Evolutionary conservation across 2,888 invertebrate genomes (phyloP).

Genomic region (Cyclophora punctaria): DNA sequence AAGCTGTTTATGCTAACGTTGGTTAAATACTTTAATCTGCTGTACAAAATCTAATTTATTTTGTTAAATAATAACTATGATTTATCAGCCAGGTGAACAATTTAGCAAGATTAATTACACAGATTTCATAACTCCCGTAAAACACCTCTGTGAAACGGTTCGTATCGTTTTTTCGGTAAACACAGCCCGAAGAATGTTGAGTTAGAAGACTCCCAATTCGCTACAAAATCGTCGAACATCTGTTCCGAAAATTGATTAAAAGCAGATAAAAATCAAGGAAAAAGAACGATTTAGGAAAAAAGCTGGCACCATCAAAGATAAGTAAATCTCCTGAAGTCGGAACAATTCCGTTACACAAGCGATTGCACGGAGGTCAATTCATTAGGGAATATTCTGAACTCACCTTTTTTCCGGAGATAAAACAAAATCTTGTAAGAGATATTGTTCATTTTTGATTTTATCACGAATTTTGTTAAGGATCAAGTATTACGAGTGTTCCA

Average conservation of each 20-base stretch:
- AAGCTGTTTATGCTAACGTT: too few relatives aligned
- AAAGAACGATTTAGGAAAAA: constrained; percentile 3
- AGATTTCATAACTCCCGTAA: background rate
- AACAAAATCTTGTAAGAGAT: constrained; percentile 20
- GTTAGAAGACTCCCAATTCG: background rate
- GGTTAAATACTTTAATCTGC: too few relatives aligned
- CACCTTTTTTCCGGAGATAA: constrained; percentile 22
- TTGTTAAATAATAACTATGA: background rate
- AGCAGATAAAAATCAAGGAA: constrained; percentile 9
- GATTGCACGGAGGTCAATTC: constrained; percentile 31
- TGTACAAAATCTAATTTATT: too few relatives aligned
- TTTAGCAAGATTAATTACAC: too few relatives aligned
- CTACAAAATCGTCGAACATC: constrained; percentile 4
- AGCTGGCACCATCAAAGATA: constrained; percentile 13
- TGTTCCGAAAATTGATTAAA: constrained; percentile 15
- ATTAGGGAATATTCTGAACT: constrained; percentile 28
- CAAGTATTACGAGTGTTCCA: background rate
- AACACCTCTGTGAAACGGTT: background rate
- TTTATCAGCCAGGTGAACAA: background rate
- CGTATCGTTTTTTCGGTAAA: background rate
- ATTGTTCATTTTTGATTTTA: constrained; percentile 25
- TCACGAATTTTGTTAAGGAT: background rate
- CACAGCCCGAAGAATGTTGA: background rate
- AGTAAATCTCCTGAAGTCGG: constrained; percentile 17
- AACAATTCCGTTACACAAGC: constrained; percentile 24